Evolutionary conservation across 2,113 vertebrate genomes (phyloP), one percentile per base, ranked within the genome.

Genomic region (Notothenia rossii): DNA sequence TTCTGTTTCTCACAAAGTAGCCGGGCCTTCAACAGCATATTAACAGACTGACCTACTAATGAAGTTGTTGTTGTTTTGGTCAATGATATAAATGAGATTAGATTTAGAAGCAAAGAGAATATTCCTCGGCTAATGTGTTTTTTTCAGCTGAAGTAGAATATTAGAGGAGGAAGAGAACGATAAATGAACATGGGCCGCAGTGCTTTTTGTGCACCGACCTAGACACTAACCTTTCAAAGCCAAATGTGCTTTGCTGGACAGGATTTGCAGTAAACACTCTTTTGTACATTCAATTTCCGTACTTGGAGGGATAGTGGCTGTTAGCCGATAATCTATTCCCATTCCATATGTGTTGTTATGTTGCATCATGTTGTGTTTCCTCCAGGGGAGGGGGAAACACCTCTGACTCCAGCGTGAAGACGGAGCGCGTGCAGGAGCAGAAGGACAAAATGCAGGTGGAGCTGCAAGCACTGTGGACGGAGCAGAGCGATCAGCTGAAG

Each of bases 371-470:
- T 55, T 60, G 5, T 73, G 62, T 72, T 40, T 71, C 45, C 40
- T 76, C 9, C 72, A 95, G 93, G 58, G 82, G 64, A 63, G 88
- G 36, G 14, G 82, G 58, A 48, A 87, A 74, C 69, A 33, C 53
- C 11, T 3, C 75, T 15, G 89, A 85, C 10, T 50, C 79, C 17
- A 11, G 43, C 0, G 51, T 60, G 33, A 79, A 62, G 22, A 70
- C 48, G 1, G 92, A 92, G 33, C 88, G 84, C 10, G 90, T 86
- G 58, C 82, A 75, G 73, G 96, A 98, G 61, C 92, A 97, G 87
- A 96, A 94, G 83, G 95, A 94, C 13, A 96, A 95, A 77, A 91
- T 99, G 93, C 95, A 95, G 84, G 65, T 48, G 8, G 97, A 98
- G 77, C 92, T 99, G 33, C 88, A 91, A 49, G 85, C 71, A 8